A percentile compares a stretch with the other conserved stretches of the same genome.
Evolutionary conservation across 2,888 invertebrate species (phyloP).

Genomic region (Drosophila macrothrix): DNA sequence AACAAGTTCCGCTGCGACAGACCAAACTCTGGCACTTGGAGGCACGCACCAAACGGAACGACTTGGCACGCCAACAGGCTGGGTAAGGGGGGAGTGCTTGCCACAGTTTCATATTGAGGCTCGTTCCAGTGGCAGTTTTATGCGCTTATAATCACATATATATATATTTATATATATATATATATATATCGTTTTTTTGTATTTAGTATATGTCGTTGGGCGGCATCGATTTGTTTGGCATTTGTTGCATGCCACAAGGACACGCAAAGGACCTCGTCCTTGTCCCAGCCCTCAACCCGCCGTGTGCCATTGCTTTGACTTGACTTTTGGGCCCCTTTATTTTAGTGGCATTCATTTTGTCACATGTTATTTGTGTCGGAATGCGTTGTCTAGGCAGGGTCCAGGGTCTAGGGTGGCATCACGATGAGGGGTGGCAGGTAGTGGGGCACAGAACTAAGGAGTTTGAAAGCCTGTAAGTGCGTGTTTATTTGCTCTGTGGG

Average conservation of each 20-base stretch:
- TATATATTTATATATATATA: background rate
- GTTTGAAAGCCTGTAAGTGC: conserved; percentile 65
- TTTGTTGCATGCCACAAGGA: conserved; percentile 72
- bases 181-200: conserved; percentile 33
- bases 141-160: conserved; percentile 70
- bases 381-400: conserved; percentile 41
- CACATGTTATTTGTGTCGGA: conserved; percentile 66
- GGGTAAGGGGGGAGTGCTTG: background rate
- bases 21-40: conserved; percentile 31
- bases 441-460: conserved; percentile 24
- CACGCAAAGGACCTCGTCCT: conserved; percentile 24
- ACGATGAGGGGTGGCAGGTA: background rate
- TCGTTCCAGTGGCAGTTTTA: conserved; percentile 54
- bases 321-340: conserved; percentile 59
- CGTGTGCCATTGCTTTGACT: conserved; percentile 9
- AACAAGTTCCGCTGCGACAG: conserved; percentile 67
- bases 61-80: conserved; percentile 38
- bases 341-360: conserved; percentile 74
- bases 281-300: background rate
- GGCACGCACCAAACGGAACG: conserved; percentile 48
- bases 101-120: background rate
- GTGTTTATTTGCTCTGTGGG: conserved; percentile 67
- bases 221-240: conserved; percentile 73
- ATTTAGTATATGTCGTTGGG: conserved; percentile 29
- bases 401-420: background rate